These are phyloP conservation scores for Actinernus sp. DNA, from an alignment of 92 coral and sea anemone species.

Conservation along the genomic window DNA sequence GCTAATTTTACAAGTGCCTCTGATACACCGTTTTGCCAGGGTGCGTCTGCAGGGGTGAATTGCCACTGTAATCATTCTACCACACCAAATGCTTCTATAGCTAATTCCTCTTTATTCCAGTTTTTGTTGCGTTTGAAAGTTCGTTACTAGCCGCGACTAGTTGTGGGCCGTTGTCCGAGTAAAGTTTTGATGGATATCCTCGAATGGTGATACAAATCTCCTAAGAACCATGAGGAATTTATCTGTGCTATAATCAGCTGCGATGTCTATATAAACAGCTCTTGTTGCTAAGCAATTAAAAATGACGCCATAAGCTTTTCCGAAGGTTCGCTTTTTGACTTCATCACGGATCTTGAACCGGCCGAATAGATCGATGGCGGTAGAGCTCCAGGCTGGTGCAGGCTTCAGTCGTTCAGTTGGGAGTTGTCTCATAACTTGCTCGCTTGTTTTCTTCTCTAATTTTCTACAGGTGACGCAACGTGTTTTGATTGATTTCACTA, in stretches of 20 bases:
- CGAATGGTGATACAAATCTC: slow-evolving; percentile 57
- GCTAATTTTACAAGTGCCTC: slow-evolving; percentile 58
- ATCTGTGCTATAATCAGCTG: slow-evolving; percentile 56
- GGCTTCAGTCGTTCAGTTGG: slow-evolving; percentile 33
- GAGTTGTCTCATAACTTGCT: slow-evolving; percentile 25
- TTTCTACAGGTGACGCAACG: slow-evolving; percentile 15
- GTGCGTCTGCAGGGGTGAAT: slow-evolving; percentile 65
- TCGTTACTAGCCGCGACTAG: slow-evolving; percentile 56
- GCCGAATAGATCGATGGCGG: slow-evolving; percentile 38
- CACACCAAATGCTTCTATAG: slow-evolving; percentile 55
- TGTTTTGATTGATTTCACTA: slow-evolving; percentile 25
- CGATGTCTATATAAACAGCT: slow-evolving; percentile 52
- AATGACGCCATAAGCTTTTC: slow-evolving; percentile 36
- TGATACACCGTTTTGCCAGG: slow-evolving; percentile 63
- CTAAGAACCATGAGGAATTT: slow-evolving; percentile 59
- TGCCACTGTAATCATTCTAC: slow-evolving; percentile 51
- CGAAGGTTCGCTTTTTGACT: slow-evolving; percentile 26
- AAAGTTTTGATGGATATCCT: slow-evolving; percentile 43
- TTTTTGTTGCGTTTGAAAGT: slow-evolving; percentile 23
- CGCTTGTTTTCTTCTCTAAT: background rate
- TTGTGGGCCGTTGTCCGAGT: slow-evolving; percentile 57
- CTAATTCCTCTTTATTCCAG: slow-evolving; percentile 46
- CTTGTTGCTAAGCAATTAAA: slow-evolving; percentile 36
- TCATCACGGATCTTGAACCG: slow-evolving; percentile 28
- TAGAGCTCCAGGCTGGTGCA: slow-evolving; percentile 33